Evolutionary conservation across 2,888 invertebrate species (phyloP).

Genomic region (Eupithecia vulgata): DNA sequence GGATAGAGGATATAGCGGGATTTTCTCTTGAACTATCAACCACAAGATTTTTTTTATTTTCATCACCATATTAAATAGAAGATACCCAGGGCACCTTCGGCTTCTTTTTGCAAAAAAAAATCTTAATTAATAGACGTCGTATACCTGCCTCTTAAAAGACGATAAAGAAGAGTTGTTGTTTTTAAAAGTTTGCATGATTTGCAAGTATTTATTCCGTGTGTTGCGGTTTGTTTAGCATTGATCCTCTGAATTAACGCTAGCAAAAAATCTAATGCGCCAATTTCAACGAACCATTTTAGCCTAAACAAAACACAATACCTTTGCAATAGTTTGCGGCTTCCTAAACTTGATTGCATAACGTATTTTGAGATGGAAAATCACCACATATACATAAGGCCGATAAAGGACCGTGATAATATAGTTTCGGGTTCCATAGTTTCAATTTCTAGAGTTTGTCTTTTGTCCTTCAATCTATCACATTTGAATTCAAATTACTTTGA

Average conservation of each 20-base stretch:
- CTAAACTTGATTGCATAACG: not conserved
- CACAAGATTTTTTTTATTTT: no score
- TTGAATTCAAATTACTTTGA: conserved; percentile 24
- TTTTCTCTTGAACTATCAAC: no score
- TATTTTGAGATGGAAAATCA: conserved; percentile 2
- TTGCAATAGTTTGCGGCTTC: not conserved
- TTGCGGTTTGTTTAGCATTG: not conserved
- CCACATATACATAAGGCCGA: not conserved
- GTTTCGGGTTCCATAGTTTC: conserved; percentile 2
- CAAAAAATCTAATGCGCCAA: not conserved
- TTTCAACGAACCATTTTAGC: not conserved
- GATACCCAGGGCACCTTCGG: no score
- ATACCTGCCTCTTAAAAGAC: no score
- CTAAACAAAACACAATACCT: not conserved
- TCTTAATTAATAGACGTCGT: no score
- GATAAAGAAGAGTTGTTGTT: not conserved
- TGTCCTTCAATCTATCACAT: conserved; percentile 26
- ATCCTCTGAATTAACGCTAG: not conserved
- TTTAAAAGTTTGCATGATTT: not conserved
- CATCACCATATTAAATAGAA: no score
- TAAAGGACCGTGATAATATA: not conserved
- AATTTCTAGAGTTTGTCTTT: conserved; percentile 7
- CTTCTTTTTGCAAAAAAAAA: no score
- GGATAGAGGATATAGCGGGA: no score
- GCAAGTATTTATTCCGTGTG: not conserved